Base-by-base conservation (phyloP, 1,140 invertebrate genomes). In the Caenorhabditis remanei region DNA sequence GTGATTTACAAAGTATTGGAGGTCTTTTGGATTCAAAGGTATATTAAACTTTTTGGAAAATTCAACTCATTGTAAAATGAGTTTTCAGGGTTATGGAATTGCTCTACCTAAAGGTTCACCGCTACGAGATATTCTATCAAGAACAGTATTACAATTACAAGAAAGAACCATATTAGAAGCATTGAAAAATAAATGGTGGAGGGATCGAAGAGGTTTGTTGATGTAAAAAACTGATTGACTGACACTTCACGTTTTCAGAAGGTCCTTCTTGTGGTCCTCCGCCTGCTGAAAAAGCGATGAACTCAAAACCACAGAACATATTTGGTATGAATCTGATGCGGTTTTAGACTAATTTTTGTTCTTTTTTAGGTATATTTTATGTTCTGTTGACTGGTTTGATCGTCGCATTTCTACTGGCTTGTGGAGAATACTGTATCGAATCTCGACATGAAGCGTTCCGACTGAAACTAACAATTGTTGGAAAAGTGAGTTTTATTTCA, bases 101-200 rank as follows among this genome's bases (percentile, higher is more conserved):
- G 92, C 92, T 40, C 79, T 92, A 13, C 91, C 92, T 5, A 92
- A 90, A 96, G 96, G 95, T 91, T 96, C 95, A 53, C 94, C 94
- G 0, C 95, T 96, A 90, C 94, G 96, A 87, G 95, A 95, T 88
- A 93, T 94, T 2, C 92, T 97, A 6, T 96, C 96, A 88, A 94
- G 94, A 75, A 96, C 95, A 6, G 94, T 97, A 46, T 93, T 97
- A 32, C 95, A 95, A 89, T 92, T 97, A 3, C 96, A 97, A 93
- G 96, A 97, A 93, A 95, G 94, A 46, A 96, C 96, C 0, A 92
- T 94, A 46, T 92, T 97, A 2, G 94, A 95, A n/a, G 93, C 95
- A 46, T 92, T 97, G 63, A 96, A 96, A 92, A 95, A 94, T 19
- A 96, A 96, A 93, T 97, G 96, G 96, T 97, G 96, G 96, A 95